Conservation (phyloP, 2,797 vertebrate genomes). For the Delichon dasypus region DNA sequence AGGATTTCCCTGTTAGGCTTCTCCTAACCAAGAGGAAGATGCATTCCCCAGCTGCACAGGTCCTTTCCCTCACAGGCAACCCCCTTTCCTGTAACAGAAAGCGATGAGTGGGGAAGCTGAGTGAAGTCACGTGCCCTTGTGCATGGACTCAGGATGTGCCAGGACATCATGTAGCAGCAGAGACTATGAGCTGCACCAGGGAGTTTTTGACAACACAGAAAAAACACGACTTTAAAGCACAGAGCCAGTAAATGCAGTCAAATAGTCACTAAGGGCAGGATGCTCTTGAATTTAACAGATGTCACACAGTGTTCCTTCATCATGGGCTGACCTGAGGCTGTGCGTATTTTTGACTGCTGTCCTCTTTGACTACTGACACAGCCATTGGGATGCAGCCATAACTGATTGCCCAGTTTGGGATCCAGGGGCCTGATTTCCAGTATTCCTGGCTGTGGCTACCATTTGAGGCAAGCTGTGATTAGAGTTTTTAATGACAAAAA, state of each 20-base stretch:
- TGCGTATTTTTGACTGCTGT: background rate
- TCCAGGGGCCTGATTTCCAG: background rate
- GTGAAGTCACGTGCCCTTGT: background rate
- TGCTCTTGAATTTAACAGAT: background rate
- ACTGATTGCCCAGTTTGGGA: background rate
- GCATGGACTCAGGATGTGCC: accelerated
- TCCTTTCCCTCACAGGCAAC: background rate
- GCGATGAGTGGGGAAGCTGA: background rate
- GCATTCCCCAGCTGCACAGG: background rate
- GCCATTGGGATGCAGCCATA: background rate
- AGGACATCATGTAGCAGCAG: background rate
- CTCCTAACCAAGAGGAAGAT: background rate
- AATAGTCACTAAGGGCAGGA: background rate
- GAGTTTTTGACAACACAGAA: background rate
- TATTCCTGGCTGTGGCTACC: background rate
- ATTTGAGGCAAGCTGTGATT: background rate
- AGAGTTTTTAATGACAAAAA: background rate
- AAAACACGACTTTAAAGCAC: background rate
- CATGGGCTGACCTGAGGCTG: background rate
- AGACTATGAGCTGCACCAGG: background rate
- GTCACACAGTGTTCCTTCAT: background rate
- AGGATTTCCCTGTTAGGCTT: background rate
- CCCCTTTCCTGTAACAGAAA: background rate
- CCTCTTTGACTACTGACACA: background rate
- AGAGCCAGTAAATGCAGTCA: background rate